Percentiles rank a stretch among this genome's conserved stretches.
Conservation (phyloP, 2,888 invertebrate genomes). For the Drosophila suboccidentalis region DNA sequence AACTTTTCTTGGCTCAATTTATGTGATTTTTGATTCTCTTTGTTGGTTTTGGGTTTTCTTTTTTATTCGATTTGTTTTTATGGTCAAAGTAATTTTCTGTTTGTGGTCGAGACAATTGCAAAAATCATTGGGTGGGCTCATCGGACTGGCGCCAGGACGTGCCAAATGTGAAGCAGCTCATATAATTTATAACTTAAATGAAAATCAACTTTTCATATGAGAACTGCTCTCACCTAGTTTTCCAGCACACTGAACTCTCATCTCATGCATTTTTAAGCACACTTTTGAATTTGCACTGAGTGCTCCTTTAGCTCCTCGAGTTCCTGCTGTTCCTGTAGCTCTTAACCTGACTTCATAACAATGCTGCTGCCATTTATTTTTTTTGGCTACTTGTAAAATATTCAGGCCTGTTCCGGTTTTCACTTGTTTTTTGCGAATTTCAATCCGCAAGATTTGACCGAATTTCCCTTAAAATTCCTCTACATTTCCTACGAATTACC, state of each 20-base stretch:
- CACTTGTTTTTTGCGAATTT: too few relatives aligned
- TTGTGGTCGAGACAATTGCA: conserved; percentile 54
- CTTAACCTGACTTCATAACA: conserved; percentile 34
- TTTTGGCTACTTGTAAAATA: conserved; percentile 71
- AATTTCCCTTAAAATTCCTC: too few relatives aligned
- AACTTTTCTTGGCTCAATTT: conserved; percentile 62
- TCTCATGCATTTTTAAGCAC: conserved; percentile 75
- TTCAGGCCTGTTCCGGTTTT: too few relatives aligned
- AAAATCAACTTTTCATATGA: conserved; percentile 53
- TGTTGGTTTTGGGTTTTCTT: conserved; percentile 14
- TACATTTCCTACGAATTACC: too few relatives aligned
- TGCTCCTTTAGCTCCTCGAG: conserved; percentile 27
- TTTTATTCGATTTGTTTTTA: conserved; percentile 16
- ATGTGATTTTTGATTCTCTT: conserved; percentile 50
- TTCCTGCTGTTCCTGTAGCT: conserved; percentile 11
- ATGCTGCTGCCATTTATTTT: conserved; percentile 25
- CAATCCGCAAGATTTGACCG: too few relatives aligned
- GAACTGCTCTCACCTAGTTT: conserved; percentile 52
- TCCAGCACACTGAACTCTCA: conserved; percentile 62
- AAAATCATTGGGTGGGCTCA: conserved; percentile 51
- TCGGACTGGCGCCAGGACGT: conserved; percentile 44
- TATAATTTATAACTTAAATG: conserved; percentile 65
- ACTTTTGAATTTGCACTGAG: conserved; percentile 59
- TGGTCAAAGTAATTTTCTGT: conserved; percentile 11
- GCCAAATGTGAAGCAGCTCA: conserved; percentile 6